Percentiles rank a stretch among this genome's conserved stretches.
phyloP scores from a whole-genome alignment of 2,888 invertebrate species.

The Thelaira solivaga region DNA sequence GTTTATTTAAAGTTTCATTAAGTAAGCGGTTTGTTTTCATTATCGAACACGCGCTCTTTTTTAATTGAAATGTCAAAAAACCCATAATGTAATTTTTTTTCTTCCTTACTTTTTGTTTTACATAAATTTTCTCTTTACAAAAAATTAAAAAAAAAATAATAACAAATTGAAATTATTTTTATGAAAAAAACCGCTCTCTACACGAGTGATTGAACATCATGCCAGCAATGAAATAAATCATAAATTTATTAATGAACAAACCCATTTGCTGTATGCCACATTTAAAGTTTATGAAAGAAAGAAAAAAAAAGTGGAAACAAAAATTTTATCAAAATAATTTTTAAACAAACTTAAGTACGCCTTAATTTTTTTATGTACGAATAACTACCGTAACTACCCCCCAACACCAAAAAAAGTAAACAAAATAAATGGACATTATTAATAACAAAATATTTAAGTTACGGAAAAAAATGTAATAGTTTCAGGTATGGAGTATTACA shows the following conservation, averaged over 20 bases:
- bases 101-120: background rate
- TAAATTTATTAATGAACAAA: slow-evolving; percentile 35
- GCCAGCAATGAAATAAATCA: slow-evolving; percentile 23
- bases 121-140: background rate
- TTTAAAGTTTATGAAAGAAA: background rate
- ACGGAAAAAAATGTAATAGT: background rate
- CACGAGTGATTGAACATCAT: slow-evolving; percentile 6
- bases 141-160: background rate
- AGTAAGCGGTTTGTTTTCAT: slow-evolving; percentile 43
- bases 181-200: background rate
- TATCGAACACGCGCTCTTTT: slow-evolving; percentile 23
- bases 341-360: slow-evolving; percentile 46
- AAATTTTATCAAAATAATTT: slow-evolving; percentile 30
- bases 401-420: too few species aligned
- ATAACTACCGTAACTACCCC: too few species aligned
- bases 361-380: slow-evolving; percentile 39
- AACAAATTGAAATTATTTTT: slow-evolving; percentile 4
- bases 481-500: slow-evolving; percentile 6
- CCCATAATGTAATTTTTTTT: slow-evolving; percentile 25
- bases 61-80: slow-evolving; percentile 60
- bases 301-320: background rate
- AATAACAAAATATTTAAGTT: background rate
- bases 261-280: slow-evolving; percentile 11
- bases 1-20: too few species aligned
- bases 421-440: slow-evolving; percentile 4